Base-by-base conservation (phyloP, 1,140 invertebrate species). In the Akabosia matsudoensis region DNA sequence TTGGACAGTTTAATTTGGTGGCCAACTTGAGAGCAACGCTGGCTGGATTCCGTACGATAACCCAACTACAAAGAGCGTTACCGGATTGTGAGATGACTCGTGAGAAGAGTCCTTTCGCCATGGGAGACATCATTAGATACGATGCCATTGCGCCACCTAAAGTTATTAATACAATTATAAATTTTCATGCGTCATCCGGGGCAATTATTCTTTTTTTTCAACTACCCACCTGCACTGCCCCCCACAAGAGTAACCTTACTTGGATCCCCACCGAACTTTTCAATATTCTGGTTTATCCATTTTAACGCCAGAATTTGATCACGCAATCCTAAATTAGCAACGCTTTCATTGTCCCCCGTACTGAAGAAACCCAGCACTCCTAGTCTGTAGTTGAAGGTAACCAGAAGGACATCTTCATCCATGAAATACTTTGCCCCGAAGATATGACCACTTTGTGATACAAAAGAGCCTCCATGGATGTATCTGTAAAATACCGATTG, bases 251-350 rank as follows among this genome's bases (percentile, higher is more conserved):
- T 79, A 13, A 83, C 79, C 52, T 74, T 74, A 52, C 75, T 28
- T 7, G 80, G 80, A 67, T 83, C 78, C 14, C 82, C 82, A 16
- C 82, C 82, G 73, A 83, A 83, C 33, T 30, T 52, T 52, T 56
- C 37, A 51, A 82, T 82, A 52, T 83, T 82, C 37, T 76, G 74
- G 30, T 82, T 70, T 0, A 83, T 75, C 79, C 81, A 83, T 64
- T 81, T 78, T 26, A 83, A 52, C 45, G 82, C 81, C 24, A 81
- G 33, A 22, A 82, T 30, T 79, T 82, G 80, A 51, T 83, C 82
- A 33, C 79, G 72, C 30, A 82, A 64, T 0, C 82, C 82, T 45
- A 82, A 77, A 54, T 83, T 83, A 1, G 76, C 37, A 1, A 54
- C 31, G 31, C 34, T 26, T n/a, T 72, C 70, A 26, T 2, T 28